Evolutionary conservation across 2,797 vertebrate genomes (phyloP).

Genomic region (Clamator glandarius): DNA sequence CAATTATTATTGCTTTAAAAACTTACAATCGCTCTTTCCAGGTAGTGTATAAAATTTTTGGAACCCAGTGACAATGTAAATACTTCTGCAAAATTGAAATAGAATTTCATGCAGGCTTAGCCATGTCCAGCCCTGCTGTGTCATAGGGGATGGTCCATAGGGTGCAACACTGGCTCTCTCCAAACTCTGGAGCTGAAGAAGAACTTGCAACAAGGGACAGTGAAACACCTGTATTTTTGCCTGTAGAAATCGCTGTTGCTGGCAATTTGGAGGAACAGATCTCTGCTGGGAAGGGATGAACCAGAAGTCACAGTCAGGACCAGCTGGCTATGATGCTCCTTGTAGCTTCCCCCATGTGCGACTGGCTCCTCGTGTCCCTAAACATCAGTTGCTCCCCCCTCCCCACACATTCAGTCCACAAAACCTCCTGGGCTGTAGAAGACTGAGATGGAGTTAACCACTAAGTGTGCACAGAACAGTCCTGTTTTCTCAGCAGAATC

Average conservation of each 20-base stretch:
- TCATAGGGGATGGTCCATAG: too few relatives aligned
- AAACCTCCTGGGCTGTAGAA: neutral
- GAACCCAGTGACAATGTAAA: neutral
- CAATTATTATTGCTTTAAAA: neutral
- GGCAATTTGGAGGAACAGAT: neutral
- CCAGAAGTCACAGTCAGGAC: neutral
- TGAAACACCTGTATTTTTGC: neutral
- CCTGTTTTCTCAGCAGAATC: neutral
- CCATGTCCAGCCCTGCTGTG: rapidly evolving
- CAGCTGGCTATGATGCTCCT: rapidly evolving
- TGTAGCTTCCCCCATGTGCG: neutral
- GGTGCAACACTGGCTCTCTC: neutral
- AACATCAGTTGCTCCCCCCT: neutral
- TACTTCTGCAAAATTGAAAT: neutral
- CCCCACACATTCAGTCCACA: neutral
- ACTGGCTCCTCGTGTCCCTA: neutral
- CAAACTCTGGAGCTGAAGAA: neutral
- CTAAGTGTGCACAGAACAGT: neutral
- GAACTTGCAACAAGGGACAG: neutral
- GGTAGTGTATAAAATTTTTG: neutral
- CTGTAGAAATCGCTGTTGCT: neutral
- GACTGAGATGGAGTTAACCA: neutral
- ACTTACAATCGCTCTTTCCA: neutral
- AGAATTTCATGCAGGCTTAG: neutral
- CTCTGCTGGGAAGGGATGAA: neutral